Percentiles rank a stretch among this genome's conserved stretches.
Conservation (phyloP, 2,888 invertebrate species). For the Petrolisthes manimaculis region DNA sequence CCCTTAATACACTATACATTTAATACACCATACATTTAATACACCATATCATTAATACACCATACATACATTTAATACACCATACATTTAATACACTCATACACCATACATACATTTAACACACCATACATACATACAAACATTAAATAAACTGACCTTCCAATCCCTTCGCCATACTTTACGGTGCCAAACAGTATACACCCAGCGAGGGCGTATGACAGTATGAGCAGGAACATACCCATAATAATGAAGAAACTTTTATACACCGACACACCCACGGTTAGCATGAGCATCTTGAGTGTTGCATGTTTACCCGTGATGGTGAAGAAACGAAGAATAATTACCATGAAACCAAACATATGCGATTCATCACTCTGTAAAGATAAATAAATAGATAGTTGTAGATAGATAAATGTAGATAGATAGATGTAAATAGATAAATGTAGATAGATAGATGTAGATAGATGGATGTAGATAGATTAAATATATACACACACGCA, state of each 20-base stretch:
- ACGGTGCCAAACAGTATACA: slow-evolving; percentile 99
- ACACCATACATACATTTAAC: no score
- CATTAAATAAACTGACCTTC: slow-evolving; percentile 76
- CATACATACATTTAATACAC: no score
- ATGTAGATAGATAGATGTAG: no score
- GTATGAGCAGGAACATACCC: slow-evolving; percentile 97
- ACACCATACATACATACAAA: slow-evolving; percentile 3
- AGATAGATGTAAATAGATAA: no score
- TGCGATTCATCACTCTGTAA: slow-evolving; percentile 90
- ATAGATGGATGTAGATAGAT: no score
- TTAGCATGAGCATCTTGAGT: slow-evolving; percentile 99
- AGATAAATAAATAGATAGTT: background rate
- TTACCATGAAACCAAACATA: slow-evolving; percentile 97
- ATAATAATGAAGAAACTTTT: slow-evolving; percentile 99
- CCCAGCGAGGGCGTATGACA: slow-evolving; percentile 98
- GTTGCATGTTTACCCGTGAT: slow-evolving; percentile 99
- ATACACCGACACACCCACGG: slow-evolving; percentile 98
- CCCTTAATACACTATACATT: no score
- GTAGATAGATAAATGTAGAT: no score
- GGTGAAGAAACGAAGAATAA: slow-evolving; percentile 97
- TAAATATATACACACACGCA: no score
- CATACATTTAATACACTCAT: no score
- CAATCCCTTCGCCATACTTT: slow-evolving; percentile 98
- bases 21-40: no score
- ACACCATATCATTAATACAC: no score